These are phyloP conservation scores for Formica aserva DNA, from an alignment of 2,888 invertebrate species.

Conservation along the genomic window DNA sequence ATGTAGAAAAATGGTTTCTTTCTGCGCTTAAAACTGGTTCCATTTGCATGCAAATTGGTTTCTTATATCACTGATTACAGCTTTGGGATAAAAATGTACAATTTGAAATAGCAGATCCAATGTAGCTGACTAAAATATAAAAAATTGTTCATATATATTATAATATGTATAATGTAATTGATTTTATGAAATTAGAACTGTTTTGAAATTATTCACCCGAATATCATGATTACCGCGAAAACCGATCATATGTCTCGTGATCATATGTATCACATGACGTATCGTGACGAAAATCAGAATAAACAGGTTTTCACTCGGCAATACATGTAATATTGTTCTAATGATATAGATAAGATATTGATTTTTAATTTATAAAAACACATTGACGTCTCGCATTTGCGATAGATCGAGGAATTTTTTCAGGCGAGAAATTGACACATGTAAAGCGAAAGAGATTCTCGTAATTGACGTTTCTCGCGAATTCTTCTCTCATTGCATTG, in stretches of 20 bases:
- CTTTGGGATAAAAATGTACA: slow-evolving; percentile 18
- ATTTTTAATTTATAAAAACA: slow-evolving; percentile 22
- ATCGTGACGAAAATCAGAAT: background rate
- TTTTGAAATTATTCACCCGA: background rate
- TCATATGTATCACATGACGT: background rate
- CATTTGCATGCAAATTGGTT: slow-evolving; percentile 38
- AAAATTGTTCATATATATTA: slow-evolving; percentile 3
- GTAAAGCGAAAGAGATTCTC: slow-evolving; percentile 41
- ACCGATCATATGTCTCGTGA: background rate
- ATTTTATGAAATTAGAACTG: background rate
- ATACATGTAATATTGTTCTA: background rate
- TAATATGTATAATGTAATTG: background rate
- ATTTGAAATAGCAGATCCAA: slow-evolving; percentile 4
- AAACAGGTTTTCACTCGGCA: slow-evolving; percentile 7
- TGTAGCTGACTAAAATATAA: background rate
- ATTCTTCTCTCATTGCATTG: slow-evolving; percentile 46
- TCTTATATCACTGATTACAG: slow-evolving; percentile 32
- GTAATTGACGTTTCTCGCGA: slow-evolving; percentile 33
- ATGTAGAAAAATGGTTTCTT: slow-evolving; percentile 9
- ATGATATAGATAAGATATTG: slow-evolving; percentile 25
- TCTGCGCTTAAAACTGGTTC: slow-evolving; percentile 17
- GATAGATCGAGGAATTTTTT: slow-evolving; percentile 50
- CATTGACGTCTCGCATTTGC: slow-evolving; percentile 1
- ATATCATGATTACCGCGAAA: background rate
- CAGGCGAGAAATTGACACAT: slow-evolving; percentile 25